Percentiles rank a stretch among this genome's conserved stretches.
phyloP scores from a whole-genome alignment of 2,888 invertebrate species.

The Eupithecia inturbata region DNA sequence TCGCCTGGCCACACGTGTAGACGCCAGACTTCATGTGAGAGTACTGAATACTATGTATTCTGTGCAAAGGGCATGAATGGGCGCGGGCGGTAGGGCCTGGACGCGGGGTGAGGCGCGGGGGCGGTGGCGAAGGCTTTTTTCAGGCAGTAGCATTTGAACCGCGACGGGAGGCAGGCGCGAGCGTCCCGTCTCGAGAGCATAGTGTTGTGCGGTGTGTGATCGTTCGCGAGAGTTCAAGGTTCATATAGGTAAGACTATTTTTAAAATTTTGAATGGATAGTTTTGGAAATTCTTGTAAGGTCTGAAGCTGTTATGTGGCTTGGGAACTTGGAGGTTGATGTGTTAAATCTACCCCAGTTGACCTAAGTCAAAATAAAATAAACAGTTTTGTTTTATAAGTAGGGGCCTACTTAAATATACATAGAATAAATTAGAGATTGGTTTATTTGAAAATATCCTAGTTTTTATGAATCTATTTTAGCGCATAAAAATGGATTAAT shows the following conservation, averaged over 20 bases:
- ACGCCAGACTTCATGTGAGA: slow-evolving; percentile 33
- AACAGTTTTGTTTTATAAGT: not conserved
- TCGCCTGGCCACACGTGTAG: slow-evolving; percentile 76
- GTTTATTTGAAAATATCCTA: not conserved
- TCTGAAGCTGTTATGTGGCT: not conserved
- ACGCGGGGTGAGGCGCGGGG: slow-evolving; percentile 49
- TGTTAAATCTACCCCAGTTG: not conserved
- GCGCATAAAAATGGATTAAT: not conserved
- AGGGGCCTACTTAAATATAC: not conserved
- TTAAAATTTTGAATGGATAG: not conserved
- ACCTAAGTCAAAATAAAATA: not conserved
- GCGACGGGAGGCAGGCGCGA: slow-evolving; percentile 61
- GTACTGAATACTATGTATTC: slow-evolving; percentile 22
- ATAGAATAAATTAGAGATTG: slow-evolving; percentile 2
- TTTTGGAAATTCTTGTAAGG: not conserved
- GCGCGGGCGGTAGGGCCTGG: slow-evolving; percentile 53
- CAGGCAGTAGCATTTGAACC: slow-evolving; percentile 75
- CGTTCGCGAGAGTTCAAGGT: slow-evolving; percentile 43
- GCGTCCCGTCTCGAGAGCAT: slow-evolving; percentile 48
- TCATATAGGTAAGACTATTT: slow-evolving; percentile 35
- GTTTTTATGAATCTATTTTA: not conserved
- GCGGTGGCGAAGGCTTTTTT: slow-evolving; percentile 79
- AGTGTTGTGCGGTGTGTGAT: slow-evolving; percentile 29
- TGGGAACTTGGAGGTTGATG: not conserved
- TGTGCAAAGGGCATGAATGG: slow-evolving; percentile 50